Percentiles rank a stretch among this genome's conserved stretches.
phyloP scores from a whole-genome alignment of 2,888 invertebrate genomes.

The Tachina grossa region DNA sequence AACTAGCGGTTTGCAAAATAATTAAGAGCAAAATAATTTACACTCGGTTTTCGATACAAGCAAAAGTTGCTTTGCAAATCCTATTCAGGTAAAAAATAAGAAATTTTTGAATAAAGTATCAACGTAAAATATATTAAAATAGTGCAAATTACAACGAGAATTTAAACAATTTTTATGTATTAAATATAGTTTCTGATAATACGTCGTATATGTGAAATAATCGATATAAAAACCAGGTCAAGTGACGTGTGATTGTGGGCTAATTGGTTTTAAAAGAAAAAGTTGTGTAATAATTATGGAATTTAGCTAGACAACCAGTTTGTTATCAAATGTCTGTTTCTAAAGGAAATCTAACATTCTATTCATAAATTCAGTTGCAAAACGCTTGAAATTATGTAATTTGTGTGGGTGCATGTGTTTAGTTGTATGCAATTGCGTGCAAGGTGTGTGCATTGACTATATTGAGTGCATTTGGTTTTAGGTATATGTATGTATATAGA shows the following conservation, averaged over 20 bases:
- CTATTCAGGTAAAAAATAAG: slow-evolving; percentile 70
- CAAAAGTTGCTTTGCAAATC: slow-evolving; percentile 63
- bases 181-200: neutral
- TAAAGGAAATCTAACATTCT: neutral
- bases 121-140: slow-evolving; percentile 29
- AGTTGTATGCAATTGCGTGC: neutral
- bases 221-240: slow-evolving; percentile 68
- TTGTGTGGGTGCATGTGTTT: slow-evolving; percentile 10
- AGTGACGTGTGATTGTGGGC: slow-evolving; percentile 66
- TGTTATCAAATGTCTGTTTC: neutral
- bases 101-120: slow-evolving; percentile 40
- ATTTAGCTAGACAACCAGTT: neutral
- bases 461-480: slow-evolving; percentile 1
- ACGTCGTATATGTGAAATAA: slow-evolving; percentile 1
- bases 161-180: neutral
- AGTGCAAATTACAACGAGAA: neutral
- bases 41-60: slow-evolving; percentile 68
- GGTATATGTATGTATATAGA: neutral
- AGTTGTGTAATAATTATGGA: slow-evolving; percentile 60
- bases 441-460: slow-evolving; percentile 5
- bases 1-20: slow-evolving; percentile 38
- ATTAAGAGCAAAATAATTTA: slow-evolving; percentile 22
- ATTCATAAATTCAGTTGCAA: neutral
- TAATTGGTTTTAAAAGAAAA: slow-evolving; percentile 33
- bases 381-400: slow-evolving; percentile 60